These are phyloP conservation scores for Aphelenchoides besseyi DNA, from an alignment of 1,140 invertebrate species.

Conservation along the genomic window DNA sequence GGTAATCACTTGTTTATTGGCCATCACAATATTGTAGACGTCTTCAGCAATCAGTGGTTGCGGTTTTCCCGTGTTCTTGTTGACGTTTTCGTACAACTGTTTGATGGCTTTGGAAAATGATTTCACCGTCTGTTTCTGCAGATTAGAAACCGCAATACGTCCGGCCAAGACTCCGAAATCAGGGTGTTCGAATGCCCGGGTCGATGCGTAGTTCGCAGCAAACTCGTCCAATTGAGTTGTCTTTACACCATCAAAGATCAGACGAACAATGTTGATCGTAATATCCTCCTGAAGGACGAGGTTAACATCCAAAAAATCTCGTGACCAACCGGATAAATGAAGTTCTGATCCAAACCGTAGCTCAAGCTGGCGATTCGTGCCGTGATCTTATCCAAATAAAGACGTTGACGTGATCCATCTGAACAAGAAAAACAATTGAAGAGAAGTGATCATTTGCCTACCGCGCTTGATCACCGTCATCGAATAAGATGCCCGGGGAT, in stretches of 20 bases:
- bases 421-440: conserved; percentile 9
- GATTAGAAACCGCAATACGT: conserved; percentile 88
- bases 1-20: conserved; percentile 73
- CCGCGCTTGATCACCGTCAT: not conserved
- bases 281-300: conserved; percentile 44
- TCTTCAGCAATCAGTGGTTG: conserved; percentile 81
- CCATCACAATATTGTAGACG: conserved; percentile 78
- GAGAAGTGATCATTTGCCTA: not conserved
- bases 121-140: conserved; percentile 79
- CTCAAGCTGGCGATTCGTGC: conserved; percentile 89
- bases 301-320: not conserved
- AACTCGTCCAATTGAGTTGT: conserved; percentile 94
- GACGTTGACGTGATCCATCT: conserved; percentile 83
- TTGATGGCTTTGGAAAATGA: conserved; percentile 79
- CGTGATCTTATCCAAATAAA: conserved; percentile 96
- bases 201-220: conserved; percentile 90
- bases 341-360: conserved; percentile 90
- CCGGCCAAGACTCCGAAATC: conserved; percentile 94
- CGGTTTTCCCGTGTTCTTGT: conserved; percentile 71
- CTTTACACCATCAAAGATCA: conserved; percentile 88
- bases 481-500: not conserved
- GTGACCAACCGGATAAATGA: conserved; percentile 79
- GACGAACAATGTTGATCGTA: conserved; percentile 74
- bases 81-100: conserved; percentile 76
- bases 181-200: conserved; percentile 89